Percentiles rank a stretch among this genome's conserved stretches.
These are phyloP conservation scores for Psittacula echo DNA, from an alignment of 2,797 vertebrate species.

Conservation along the genomic window DNA sequence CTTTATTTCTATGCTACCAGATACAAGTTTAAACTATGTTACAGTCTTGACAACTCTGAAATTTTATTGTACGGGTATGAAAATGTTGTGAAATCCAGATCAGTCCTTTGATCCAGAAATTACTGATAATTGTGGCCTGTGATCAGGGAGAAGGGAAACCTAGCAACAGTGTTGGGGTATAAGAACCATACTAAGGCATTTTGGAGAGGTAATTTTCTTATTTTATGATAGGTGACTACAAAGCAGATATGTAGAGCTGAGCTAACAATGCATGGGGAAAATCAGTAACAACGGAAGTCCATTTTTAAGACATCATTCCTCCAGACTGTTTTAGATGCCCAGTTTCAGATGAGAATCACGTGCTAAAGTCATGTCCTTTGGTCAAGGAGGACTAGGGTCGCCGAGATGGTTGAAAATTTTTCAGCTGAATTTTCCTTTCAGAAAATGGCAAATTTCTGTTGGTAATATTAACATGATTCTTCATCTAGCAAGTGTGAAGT, in stretches of 20 bases:
- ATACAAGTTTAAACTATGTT: not conserved
- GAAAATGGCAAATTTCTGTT: not conserved
- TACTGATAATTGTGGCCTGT: not conserved
- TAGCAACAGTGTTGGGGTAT: not conserved
- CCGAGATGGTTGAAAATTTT: not conserved
- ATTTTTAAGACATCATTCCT: not conserved
- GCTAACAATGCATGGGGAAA: not conserved
- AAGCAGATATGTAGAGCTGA: not conserved
- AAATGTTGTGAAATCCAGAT: not conserved
- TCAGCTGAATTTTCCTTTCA: not conserved
- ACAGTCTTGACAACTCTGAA: not conserved
- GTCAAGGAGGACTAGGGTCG: not conserved
- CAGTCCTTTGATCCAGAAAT: not conserved
- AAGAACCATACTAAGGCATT: not conserved
- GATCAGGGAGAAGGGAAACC: not conserved
- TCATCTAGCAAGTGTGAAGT: not conserved
- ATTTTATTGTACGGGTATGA: not conserved
- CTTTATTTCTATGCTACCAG: not conserved
- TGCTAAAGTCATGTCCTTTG: not conserved
- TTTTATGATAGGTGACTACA: not conserved
- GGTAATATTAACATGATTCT: not conserved
- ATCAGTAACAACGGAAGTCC: not conserved
- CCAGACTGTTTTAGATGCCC: not conserved
- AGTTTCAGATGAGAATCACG: not conserved
- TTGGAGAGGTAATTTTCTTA: not conserved